Conservation (phyloP, 1,140 invertebrate genomes). For the Sminthurides bifidus region DNA sequence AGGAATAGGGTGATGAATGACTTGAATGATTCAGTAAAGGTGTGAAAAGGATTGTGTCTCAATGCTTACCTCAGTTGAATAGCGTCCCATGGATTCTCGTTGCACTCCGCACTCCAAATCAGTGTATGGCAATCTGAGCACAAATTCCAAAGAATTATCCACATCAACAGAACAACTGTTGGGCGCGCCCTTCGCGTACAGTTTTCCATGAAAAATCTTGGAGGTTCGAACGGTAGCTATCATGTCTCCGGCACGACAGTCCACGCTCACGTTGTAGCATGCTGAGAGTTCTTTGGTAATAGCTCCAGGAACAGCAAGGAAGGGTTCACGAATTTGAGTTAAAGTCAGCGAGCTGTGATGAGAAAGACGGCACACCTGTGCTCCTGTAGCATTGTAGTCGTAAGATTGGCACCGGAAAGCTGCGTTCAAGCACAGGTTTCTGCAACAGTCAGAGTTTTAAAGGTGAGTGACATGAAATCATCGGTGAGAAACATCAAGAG, state of each 20-base stretch:
- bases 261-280: constrained; percentile 87
- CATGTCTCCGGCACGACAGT: constrained; percentile 84
- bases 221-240: constrained; percentile 79
- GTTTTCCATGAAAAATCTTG: constrained; percentile 84
- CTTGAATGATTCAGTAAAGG: too few species aligned
- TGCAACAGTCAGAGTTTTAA: constrained; percentile 33
- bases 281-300: constrained; percentile 83
- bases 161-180: constrained; percentile 82
- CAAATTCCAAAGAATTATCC: constrained; percentile 69
- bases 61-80: constrained; percentile 32
- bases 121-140: constrained; percentile 78
- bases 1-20: too few species aligned
- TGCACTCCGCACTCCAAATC: constrained; percentile 80
- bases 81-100: constrained; percentile 59
- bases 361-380: constrained; percentile 79
- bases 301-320: constrained; percentile 74
- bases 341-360: constrained; percentile 80
- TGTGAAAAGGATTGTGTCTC: too few species aligned
- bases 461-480: too few species aligned
- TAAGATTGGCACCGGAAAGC: constrained; percentile 79
- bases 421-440: constrained; percentile 74
- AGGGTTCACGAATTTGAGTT: constrained; percentile 65
- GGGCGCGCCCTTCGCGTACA: constrained; percentile 83
- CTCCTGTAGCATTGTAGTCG: constrained; percentile 82
- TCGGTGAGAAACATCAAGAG: too few species aligned